These are phyloP conservation scores for Cichlasoma orientale DNA, from an alignment of 2,797 vertebrate genomes.

Conservation along the genomic window DNA sequence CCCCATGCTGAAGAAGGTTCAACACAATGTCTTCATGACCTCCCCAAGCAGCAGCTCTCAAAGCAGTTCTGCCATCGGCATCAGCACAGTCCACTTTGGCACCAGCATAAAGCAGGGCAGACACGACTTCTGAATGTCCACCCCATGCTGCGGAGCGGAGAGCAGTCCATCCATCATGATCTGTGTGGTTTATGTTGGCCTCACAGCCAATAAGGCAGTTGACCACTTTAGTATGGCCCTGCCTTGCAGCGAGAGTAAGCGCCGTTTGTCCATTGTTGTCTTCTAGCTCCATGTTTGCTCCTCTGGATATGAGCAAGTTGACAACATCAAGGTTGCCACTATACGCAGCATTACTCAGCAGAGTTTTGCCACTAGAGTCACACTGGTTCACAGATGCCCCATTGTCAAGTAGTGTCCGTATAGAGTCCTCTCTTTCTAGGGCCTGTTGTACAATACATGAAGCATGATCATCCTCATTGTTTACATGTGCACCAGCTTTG, in stretches of 20 bases:
- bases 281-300: slow-evolving; percentile 92
- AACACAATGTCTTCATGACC: slow-evolving; percentile 98
- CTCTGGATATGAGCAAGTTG: slow-evolving; percentile 91
- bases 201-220: slow-evolving; percentile 95
- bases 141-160: slow-evolving; percentile 96
- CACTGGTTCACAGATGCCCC: slow-evolving; percentile 95
- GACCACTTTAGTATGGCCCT: slow-evolving; percentile 97
- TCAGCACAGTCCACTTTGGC: slow-evolving; percentile 97
- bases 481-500: slow-evolving; percentile 96
- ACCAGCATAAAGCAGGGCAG: slow-evolving; percentile 94
- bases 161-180: slow-evolving; percentile 97
- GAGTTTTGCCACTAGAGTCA: slow-evolving; percentile 91
- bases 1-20: slow-evolving; percentile 95
- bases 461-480: slow-evolving; percentile 91
- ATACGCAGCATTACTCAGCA: slow-evolving; percentile 93
- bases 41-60: slow-evolving; percentile 97
- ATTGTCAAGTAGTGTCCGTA: slow-evolving; percentile 92
- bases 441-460: slow-evolving; percentile 95
- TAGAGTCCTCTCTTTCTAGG: slow-evolving; percentile 95
- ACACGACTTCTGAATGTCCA: slow-evolving; percentile 96
- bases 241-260: slow-evolving; percentile 94
- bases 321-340: slow-evolving; percentile 96
- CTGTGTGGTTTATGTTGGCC: slow-evolving; percentile 94
- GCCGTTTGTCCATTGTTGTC: slow-evolving; percentile 94
- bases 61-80: slow-evolving; percentile 92